Evolutionary conservation across 2,113 vertebrate species (phyloP).

Genomic region (Pseudorhombus dupliciocellatus): DNA sequence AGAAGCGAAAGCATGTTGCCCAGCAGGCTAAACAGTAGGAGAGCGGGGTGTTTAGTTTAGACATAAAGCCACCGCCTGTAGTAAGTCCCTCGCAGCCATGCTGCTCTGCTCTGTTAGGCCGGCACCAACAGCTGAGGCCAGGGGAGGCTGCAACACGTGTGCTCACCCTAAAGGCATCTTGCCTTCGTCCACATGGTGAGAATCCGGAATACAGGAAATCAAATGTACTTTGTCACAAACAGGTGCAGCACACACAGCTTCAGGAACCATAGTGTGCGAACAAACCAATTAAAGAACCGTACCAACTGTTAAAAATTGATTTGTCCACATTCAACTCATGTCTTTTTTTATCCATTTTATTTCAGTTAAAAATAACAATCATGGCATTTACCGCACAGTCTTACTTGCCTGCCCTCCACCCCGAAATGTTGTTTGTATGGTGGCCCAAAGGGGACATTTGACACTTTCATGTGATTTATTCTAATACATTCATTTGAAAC

Average conservation of each 20-base stretch:
- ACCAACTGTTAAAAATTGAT: background rate
- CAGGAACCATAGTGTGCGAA: background rate
- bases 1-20: slow-evolving; percentile 56
- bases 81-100: slow-evolving; percentile 27
- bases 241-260: slow-evolving; percentile 13
- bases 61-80: slow-evolving; percentile 33
- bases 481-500: background rate
- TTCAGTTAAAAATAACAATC: no score
- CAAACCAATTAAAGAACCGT: background rate
- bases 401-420: no score
- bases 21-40: slow-evolving; percentile 43
- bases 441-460: background rate
- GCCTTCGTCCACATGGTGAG: slow-evolving; percentile 55
- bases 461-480: background rate
- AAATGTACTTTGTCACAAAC: slow-evolving; percentile 23
- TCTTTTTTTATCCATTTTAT: background rate
- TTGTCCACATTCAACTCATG: background rate
- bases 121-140: slow-evolving; percentile 74
- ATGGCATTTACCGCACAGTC: no score
- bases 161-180: slow-evolving; percentile 76
- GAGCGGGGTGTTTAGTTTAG: slow-evolving; percentile 26
- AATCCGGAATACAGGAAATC: slow-evolving; percentile 39
- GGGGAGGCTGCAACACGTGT: slow-evolving; percentile 57
- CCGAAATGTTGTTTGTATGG: no score
- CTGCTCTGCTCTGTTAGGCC: slow-evolving; percentile 27